A percentile compares a stretch with the other conserved stretches of the same genome.
Evolutionary conservation across 2,888 invertebrate genomes (phyloP).

Genomic region (Schizotus pectinicornis): DNA sequence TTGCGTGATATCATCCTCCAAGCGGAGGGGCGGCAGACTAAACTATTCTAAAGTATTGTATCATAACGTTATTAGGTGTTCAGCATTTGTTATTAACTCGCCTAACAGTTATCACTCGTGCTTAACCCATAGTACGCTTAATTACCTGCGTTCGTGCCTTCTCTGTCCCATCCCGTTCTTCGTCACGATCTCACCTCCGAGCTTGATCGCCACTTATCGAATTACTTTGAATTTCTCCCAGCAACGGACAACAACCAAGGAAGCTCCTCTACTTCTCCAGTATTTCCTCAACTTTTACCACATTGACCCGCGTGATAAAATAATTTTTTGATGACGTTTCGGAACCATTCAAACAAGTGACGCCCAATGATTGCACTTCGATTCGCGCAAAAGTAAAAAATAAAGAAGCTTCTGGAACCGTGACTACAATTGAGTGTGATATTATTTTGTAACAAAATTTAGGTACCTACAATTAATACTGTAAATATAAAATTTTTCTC

Average conservation of each 20-base stretch:
- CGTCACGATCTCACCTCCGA: not conserved
- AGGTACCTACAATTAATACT: too few relatives aligned
- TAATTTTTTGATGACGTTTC: too few relatives aligned
- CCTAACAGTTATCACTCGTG: constrained; percentile 16
- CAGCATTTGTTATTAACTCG: constrained; percentile 18
- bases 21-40: constrained; percentile 12
- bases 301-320: too few relatives aligned
- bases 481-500: not conserved
- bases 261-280: not conserved
- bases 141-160: constrained; percentile 32
- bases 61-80: constrained; percentile 8
- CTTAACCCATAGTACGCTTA: constrained; percentile 29
- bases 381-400: too few relatives aligned
- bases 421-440: not conserved
- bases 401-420: too few relatives aligned
- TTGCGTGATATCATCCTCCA: constrained; percentile 45
- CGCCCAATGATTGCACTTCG: too few relatives aligned
- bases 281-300: too few relatives aligned
- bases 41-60: constrained; percentile 12
- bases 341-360: too few relatives aligned
- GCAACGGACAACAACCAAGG: not conserved
- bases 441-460: not conserved
- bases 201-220: too few relatives aligned
- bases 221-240: not conserved
- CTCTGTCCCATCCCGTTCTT: constrained; percentile 12